Conservation (phyloP, 53 echinoderm and acorn worm species). For the Crossaster papposus region DNA sequence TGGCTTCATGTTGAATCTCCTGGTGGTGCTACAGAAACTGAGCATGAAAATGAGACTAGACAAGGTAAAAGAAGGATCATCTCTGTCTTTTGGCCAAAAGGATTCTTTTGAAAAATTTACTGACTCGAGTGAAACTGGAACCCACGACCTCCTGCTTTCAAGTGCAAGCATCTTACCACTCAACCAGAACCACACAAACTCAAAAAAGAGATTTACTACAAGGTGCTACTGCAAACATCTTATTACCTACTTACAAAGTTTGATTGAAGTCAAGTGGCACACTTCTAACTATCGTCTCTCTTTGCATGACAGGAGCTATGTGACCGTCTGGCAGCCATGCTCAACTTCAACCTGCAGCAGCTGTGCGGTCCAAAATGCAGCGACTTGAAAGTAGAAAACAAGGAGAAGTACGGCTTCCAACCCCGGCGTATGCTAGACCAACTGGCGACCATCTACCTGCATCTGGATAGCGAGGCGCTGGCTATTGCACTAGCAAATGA, state of each 20-base stretch:
- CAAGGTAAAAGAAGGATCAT: slow-evolving; percentile 49
- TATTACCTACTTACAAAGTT: too few relatives aligned
- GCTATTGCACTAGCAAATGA: slow-evolving; percentile 87
- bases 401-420: slow-evolving; percentile 98
- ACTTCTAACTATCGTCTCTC: not conserved
- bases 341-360: slow-evolving; percentile 97
- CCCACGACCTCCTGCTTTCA: too few relatives aligned
- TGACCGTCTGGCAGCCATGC: slow-evolving; percentile 88
- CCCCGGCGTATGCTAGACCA: slow-evolving; percentile 97
- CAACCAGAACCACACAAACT: too few relatives aligned
- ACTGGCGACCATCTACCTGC: slow-evolving; percentile 90
- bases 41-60: slow-evolving; percentile 82
- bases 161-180: too few relatives aligned
- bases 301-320: slow-evolving; percentile 79
- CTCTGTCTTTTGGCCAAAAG: too few relatives aligned
- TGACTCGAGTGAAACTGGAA: too few relatives aligned
- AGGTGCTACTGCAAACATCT: too few relatives aligned
- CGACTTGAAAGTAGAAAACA: slow-evolving; percentile 92
- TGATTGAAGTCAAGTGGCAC: too few relatives aligned
- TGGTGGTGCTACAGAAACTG: slow-evolving; percentile 79
- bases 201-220: too few relatives aligned
- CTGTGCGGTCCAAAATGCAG: slow-evolving; percentile 92
- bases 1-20: slow-evolving; percentile 94
- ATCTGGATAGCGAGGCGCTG: slow-evolving; percentile 86
- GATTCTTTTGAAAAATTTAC: too few relatives aligned